A percentile compares a stretch with the other conserved stretches of the same genome.
These are phyloP conservation scores for Palythoa heliodiscus DNA, from an alignment of 92 coral and sea anemone genomes.

Conservation along the genomic window DNA sequence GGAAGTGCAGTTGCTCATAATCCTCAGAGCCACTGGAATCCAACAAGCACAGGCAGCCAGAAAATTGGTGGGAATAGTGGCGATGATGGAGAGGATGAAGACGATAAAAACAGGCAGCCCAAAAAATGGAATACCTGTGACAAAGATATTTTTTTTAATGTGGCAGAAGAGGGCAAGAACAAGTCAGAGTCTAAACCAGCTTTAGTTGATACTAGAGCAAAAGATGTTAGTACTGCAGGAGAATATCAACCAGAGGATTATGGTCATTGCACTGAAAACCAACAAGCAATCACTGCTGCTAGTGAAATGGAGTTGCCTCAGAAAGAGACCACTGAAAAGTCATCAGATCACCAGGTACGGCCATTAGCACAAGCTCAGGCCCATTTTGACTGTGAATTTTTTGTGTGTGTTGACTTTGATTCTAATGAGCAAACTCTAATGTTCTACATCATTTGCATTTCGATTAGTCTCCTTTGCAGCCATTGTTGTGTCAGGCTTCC, in stretches of 20 bases:
- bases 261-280: neutral
- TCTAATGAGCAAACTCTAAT: too few relatives aligned
- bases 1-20: neutral
- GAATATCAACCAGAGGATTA: neutral
- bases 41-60: conserved; percentile 7
- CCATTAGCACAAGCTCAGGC: neutral
- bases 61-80: conserved; percentile 17
- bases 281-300: neutral
- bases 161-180: neutral
- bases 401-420: neutral
- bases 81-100: conserved; percentile 35
- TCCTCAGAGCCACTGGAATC: neutral
- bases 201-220: neutral
- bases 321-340: neutral
- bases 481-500: too few relatives aligned
- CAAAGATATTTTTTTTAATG: neutral
- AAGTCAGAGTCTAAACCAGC: neutral
- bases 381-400: too few relatives aligned
- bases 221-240: neutral
- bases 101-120: conserved; percentile 34
- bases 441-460: too few relatives aligned
- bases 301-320: neutral
- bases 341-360: neutral
- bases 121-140: conserved; percentile 28
- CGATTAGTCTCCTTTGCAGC: too few relatives aligned